These are phyloP conservation scores for Nymphalis urticae DNA, from an alignment of 2,888 invertebrate species.

Conservation along the genomic window DNA sequence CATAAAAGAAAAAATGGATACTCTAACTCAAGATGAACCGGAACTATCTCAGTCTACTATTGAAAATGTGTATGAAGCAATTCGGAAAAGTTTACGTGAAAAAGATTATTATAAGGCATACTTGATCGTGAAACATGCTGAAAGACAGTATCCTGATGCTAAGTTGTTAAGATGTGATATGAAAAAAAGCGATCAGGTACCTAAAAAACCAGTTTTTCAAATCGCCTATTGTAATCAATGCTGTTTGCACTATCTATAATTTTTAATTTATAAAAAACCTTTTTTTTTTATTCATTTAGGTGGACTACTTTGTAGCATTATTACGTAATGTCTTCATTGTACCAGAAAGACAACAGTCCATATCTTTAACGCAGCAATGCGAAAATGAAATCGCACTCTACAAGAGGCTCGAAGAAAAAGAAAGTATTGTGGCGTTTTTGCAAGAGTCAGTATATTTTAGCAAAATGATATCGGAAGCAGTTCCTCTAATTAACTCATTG, in stretches of 20 bases:
- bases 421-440: slow-evolving; percentile 86
- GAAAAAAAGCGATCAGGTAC: slow-evolving; percentile 76
- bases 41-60: slow-evolving; percentile 70
- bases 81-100: slow-evolving; percentile 68
- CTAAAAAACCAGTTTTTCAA: neutral
- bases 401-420: slow-evolving; percentile 82
- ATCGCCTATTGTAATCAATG: neutral
- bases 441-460: slow-evolving; percentile 83
- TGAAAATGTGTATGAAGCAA: slow-evolving; percentile 69
- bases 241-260: too few relatives aligned
- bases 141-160: slow-evolving; percentile 73
- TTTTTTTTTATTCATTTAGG: slow-evolving; percentile 46
- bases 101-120: slow-evolving; percentile 80
- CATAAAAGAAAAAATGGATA: slow-evolving; percentile 75
- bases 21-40: slow-evolving; percentile 72
- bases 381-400: slow-evolving; percentile 71
- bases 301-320: slow-evolving; percentile 72
- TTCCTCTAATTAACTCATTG: slow-evolving; percentile 85
- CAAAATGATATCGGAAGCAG: slow-evolving; percentile 67
- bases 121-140: slow-evolving; percentile 72
- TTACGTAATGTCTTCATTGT: slow-evolving; percentile 70
- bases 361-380: slow-evolving; percentile 65
- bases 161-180: slow-evolving; percentile 72
- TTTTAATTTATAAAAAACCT: too few relatives aligned
- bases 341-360: slow-evolving; percentile 60